phyloP scores from a whole-genome alignment of 2,797 vertebrate species.

The Galaxias olidus region DNA sequence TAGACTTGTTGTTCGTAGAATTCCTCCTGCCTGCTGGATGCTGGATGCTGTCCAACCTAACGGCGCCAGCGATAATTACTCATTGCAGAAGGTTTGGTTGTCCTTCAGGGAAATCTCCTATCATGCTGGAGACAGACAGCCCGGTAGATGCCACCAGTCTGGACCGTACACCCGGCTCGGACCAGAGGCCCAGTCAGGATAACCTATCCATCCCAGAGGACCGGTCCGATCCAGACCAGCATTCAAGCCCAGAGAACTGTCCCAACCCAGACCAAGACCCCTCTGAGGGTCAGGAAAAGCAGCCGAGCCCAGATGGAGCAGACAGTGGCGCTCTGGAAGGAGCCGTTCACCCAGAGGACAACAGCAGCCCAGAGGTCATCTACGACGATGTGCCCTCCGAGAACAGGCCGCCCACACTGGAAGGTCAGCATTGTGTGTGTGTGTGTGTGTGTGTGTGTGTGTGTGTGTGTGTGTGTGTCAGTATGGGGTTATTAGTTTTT shows the following conservation, averaged over 20 bases:
- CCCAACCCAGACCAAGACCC: neutral
- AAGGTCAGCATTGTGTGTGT: conserved; percentile 62
- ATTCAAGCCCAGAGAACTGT: neutral
- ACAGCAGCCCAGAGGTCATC: conserved; percentile 72
- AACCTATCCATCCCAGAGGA: neutral
- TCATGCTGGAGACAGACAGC: conserved; percentile 19
- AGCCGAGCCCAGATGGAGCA: neutral
- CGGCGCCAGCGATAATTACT: neutral
- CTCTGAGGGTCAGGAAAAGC: neutral
- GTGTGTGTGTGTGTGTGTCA: neutral
- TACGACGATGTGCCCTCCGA: conserved; percentile 86
- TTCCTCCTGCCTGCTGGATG: too few relatives aligned
- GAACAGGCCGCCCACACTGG: conserved; percentile 48
- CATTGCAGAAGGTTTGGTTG: neutral
- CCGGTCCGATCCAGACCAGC: neutral
- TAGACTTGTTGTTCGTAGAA: too few relatives aligned
- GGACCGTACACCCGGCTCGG: neutral
- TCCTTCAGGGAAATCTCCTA: conserved; percentile 60
- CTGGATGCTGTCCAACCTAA: too few relatives aligned
- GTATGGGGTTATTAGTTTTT: neutral
- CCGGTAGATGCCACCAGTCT: neutral
- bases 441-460: neutral
- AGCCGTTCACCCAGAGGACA: conserved; percentile 10
- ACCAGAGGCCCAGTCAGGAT: neutral
- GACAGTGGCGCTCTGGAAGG: neutral